These are phyloP conservation scores for Myiozetetes cayanensis DNA, from an alignment of 2,113 vertebrate species.

Conservation along the genomic window DNA sequence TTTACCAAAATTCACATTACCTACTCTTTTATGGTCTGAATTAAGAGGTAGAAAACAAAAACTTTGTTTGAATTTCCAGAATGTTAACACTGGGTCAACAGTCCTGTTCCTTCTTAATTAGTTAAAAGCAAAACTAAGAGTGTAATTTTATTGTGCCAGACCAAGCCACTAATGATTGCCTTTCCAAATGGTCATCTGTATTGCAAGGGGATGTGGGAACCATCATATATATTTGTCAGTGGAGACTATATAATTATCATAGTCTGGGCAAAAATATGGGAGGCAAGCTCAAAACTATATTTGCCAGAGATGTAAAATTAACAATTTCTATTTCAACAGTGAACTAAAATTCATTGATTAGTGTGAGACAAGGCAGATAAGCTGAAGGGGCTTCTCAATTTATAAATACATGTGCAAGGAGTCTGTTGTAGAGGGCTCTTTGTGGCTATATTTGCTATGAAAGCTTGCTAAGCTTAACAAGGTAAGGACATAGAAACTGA, in stretches of 20 bases:
- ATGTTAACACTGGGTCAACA: background rate
- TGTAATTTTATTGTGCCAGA: background rate
- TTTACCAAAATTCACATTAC: fast-evolving
- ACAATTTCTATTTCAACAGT: background rate
- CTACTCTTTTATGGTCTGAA: background rate
- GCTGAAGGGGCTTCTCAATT: background rate
- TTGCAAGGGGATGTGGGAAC: background rate
- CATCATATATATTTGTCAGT: background rate
- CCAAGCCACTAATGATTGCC: background rate
- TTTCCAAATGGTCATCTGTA: background rate
- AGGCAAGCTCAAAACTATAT: background rate
- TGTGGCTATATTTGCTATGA: background rate
- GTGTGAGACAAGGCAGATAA: background rate
- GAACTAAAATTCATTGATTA: background rate
- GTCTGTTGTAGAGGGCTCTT: background rate
- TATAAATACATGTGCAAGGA: background rate
- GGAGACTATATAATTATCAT: background rate
- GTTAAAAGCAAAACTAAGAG: background rate
- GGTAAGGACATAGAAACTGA: background rate
- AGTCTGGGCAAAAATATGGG: background rate
- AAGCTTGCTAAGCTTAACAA: background rate
- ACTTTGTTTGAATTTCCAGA: background rate
- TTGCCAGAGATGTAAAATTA: background rate
- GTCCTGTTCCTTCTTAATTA: background rate
- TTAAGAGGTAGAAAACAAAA: background rate